Percentiles rank a stretch among this genome's conserved stretches.
These are phyloP conservation scores for Drosophila setosimentum DNA, from an alignment of 2,888 invertebrate species.

Conservation along the genomic window DNA sequence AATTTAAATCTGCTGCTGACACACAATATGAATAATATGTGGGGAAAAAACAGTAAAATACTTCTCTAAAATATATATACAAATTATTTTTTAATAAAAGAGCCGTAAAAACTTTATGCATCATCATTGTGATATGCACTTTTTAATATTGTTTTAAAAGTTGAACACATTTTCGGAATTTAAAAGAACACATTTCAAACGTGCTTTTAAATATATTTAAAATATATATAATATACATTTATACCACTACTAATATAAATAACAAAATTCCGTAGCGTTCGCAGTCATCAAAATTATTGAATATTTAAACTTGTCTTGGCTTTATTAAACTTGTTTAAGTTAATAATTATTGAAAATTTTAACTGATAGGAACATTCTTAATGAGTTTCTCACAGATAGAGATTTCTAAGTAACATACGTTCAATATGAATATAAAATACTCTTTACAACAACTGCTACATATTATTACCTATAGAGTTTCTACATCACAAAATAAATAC, in stretches of 20 bases:
- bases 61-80: neutral
- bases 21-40: neutral
- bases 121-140: neutral
- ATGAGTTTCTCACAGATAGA: neutral
- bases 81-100: neutral
- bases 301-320: neutral
- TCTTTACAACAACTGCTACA: too few species aligned
- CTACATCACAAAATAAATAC: neutral
- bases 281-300: neutral
- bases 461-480: neutral
- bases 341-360: neutral
- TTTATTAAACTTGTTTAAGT: too few species aligned
- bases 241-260: neutral
- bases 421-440: too few species aligned
- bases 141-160: neutral
- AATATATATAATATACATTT: neutral
- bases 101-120: neutral
- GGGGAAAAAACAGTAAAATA: neutral
- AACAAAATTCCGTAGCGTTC: neutral
- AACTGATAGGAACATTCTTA: neutral
- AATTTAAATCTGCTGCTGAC: constrained; percentile 18
- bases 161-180: neutral
- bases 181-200: neutral
- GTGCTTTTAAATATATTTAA: too few species aligned
- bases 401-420: neutral